Evolutionary conservation across 2,888 invertebrate species (phyloP), one percentile per base, ranked within the genome.

Genomic region (Thecophora atra): DNA sequence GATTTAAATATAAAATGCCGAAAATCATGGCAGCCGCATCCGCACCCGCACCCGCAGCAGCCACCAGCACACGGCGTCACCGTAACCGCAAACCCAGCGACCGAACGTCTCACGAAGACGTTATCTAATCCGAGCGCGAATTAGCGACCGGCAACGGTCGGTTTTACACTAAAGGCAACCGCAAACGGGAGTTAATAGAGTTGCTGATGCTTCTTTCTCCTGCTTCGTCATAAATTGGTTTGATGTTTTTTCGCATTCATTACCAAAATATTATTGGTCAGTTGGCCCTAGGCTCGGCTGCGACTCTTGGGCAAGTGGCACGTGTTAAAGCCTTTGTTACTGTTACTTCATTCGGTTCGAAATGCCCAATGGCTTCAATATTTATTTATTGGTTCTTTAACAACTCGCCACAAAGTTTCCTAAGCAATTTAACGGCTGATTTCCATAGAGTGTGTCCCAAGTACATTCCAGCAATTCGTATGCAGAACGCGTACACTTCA

Each of bases 11-110:
- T 28, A 15, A 30, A 67, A 28, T 44, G 8, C 11, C 30, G 51
- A 60, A 66, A 71, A 37, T n/a, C 51, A 60, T 71, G 60, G n/a
- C 62, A 62, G 63, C 67, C 72, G 72, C 67, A 72, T 52, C 67
- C 68, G n/a, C 62, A 62, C 62, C 67, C 72, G 72, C 67, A 72
- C 56, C 67, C 68, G 71, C 60, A 44, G 42, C 19, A 28, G 51
- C 37, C 7, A 8, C 37, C 37, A 37, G 37, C 37, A 6, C 37
- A 37, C 37, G 37, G 11, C 37, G 37, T 11, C 37, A 37, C 6
- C 11, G 37, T 11, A 37, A 11, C 37, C 37, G 37, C 11, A 6
- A 11, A 11, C 37, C 37, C 37, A 37, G 37, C 37, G n/a, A 37
- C 37, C 2, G 37, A 37, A 37, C 6, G 37, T 37, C 37, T 37